Conservation (phyloP, 2,888 invertebrate species). For the Chrysina gloriosa region DNA sequence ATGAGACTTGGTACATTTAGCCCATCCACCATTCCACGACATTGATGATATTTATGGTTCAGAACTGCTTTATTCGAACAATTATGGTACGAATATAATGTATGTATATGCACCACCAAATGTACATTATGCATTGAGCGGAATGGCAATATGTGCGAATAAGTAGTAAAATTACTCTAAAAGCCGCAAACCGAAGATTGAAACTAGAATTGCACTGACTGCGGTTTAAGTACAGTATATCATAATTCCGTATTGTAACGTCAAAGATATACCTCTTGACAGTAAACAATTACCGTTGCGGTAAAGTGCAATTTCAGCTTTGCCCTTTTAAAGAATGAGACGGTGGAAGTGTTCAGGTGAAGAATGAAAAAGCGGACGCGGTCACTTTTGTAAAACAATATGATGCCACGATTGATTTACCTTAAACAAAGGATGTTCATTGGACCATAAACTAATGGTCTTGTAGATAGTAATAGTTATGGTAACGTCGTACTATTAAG, state of each 20-base stretch:
- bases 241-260: conserved; percentile 45
- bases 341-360: conserved; percentile 1
- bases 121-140: no score
- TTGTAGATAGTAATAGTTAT: conserved; percentile 17
- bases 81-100: no score
- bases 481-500: conserved; percentile 6
- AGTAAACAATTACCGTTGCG: conserved; percentile 45
- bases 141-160: no score
- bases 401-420: conserved; percentile 49
- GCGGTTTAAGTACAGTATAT: conserved; percentile 42
- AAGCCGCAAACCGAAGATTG: conserved; percentile 38
- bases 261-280: conserved; percentile 42
- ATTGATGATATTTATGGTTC: no score
- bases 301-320: conserved; percentile 45
- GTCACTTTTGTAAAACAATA: conserved; percentile 48
- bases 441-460: conserved; percentile 36
- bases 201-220: conserved; percentile 37
- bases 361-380: conserved; percentile 36
- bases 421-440: conserved; percentile 49
- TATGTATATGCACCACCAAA: no score
- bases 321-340: conserved; percentile 30
- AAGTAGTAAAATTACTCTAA: conserved; percentile 26
- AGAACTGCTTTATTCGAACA: no score
- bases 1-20: no score
- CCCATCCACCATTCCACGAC: no score